These are phyloP conservation scores for Charadrius vociferus DNA, from an alignment of 2,113 vertebrate species.

Conservation along the genomic window DNA sequence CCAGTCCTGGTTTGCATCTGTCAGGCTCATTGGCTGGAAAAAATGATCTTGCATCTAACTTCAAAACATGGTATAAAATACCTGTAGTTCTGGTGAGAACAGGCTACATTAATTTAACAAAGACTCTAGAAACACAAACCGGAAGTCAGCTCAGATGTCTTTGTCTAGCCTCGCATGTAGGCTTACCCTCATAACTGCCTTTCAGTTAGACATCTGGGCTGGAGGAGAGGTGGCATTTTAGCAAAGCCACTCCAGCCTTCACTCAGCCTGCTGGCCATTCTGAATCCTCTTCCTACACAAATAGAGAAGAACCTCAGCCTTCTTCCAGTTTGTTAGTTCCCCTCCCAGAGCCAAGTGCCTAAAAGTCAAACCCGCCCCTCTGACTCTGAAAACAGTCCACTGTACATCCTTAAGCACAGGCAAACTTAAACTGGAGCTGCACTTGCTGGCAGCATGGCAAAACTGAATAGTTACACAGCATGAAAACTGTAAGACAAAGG, in stretches of 20 bases:
- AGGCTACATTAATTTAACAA: not conserved
- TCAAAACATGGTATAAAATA: not conserved
- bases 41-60: not conserved
- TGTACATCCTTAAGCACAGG: not conserved
- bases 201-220: not conserved
- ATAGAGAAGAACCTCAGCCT: not conserved
- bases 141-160: not conserved
- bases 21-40: not conserved
- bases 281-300: not conserved
- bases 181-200: not conserved
- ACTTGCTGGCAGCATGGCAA: not conserved
- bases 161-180: not conserved
- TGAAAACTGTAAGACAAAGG: not conserved
- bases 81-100: not conserved
- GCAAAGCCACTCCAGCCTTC: not conserved
- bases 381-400: not conserved
- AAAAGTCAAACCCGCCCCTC: not conserved
- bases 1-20: not conserved
- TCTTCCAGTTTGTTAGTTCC: not conserved
- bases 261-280: not conserved
- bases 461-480: not conserved
- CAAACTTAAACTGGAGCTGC: not conserved
- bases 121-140: not conserved
- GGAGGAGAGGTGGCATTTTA: not conserved
- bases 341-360: not conserved